Conservation (phyloP, 2,888 invertebrate species). For the Protodeltote pygarga region DNA sequence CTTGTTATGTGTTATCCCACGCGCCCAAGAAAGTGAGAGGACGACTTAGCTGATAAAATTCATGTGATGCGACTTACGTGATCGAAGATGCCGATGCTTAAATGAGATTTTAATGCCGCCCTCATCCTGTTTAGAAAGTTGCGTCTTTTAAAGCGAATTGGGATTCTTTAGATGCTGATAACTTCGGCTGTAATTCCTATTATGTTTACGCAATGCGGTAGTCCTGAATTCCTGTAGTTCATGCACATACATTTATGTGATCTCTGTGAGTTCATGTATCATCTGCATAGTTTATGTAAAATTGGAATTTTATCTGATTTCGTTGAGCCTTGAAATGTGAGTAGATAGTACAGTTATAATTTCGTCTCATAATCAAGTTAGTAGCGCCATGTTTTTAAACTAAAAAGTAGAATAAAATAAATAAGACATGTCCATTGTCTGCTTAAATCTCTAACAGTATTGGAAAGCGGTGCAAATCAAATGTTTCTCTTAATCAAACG, state of each 20-base stretch:
- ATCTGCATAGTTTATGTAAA: too few species aligned
- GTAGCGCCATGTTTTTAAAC: not conserved
- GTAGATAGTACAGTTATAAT: not conserved
- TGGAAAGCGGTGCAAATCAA: slow-evolving; percentile 30
- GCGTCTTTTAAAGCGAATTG: slow-evolving; percentile 32
- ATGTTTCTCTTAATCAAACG: slow-evolving; percentile 5
- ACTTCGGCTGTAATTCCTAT: slow-evolving; percentile 16
- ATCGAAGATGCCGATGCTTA: slow-evolving; percentile 26
- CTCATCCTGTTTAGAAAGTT: slow-evolving; percentile 51
- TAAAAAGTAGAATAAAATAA: not conserved
- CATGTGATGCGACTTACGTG: slow-evolving; percentile 40
- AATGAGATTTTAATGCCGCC: slow-evolving; percentile 36
- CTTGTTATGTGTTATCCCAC: slow-evolving; percentile 63
- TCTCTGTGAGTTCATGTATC: too few species aligned
- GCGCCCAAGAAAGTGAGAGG: slow-evolving; percentile 77
- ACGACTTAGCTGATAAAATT: slow-evolving; percentile 46
- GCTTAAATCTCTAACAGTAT: slow-evolving; percentile 4
- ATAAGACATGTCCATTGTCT: slow-evolving; percentile 4
- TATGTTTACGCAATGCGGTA: slow-evolving; percentile 3
- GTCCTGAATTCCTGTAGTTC: not conserved
- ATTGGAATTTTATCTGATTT: too few species aligned
- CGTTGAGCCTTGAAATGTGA: not conserved
- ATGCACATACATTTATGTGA: not conserved
- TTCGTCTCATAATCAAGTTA: not conserved
- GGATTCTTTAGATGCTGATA: slow-evolving; percentile 17